A percentile compares a stretch with the other conserved stretches of the same genome.
phyloP scores from a whole-genome alignment of 2,888 invertebrate genomes.

The Meghimatium bilineatum region DNA sequence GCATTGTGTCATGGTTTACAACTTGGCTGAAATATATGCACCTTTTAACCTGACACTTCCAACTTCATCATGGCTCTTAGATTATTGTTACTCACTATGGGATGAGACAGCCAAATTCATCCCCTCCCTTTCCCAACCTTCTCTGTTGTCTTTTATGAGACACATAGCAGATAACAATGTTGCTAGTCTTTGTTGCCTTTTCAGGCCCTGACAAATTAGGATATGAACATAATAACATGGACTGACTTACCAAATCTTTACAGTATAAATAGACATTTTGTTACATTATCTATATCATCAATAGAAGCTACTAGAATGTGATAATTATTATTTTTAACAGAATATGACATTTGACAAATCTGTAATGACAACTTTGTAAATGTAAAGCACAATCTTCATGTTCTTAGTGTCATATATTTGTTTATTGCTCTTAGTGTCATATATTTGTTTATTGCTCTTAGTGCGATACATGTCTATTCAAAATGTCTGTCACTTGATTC shows the following conservation, averaged over 20 bases:
- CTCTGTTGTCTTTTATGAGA: too few species aligned
- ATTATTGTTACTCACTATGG: too few species aligned
- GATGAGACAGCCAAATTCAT: too few species aligned
- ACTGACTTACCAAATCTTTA: not conserved
- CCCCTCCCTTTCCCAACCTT: too few species aligned
- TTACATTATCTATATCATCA: not conserved
- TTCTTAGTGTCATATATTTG: not conserved
- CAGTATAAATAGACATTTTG: not conserved
- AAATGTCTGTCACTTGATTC: not conserved
- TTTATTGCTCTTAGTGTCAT: not conserved
- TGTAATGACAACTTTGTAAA: not conserved
- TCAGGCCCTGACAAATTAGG: too few species aligned
- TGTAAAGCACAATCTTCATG: not conserved
- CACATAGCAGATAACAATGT: too few species aligned
- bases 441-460: not conserved
- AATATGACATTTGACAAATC: not conserved
- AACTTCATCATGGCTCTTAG: too few species aligned
- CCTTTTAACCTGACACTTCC: too few species aligned
- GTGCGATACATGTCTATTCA: not conserved
- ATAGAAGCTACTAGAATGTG: constrained; percentile 20
- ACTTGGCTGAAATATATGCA: too few species aligned
- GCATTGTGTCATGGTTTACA: too few species aligned
- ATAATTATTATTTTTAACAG: constrained; percentile 20
- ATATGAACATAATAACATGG: too few species aligned
- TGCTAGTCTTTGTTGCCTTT: too few species aligned